Percentiles rank a stretch among this genome's conserved stretches.
Conservation (phyloP, 2,888 invertebrate genomes). For the Boloria selene region DNA sequence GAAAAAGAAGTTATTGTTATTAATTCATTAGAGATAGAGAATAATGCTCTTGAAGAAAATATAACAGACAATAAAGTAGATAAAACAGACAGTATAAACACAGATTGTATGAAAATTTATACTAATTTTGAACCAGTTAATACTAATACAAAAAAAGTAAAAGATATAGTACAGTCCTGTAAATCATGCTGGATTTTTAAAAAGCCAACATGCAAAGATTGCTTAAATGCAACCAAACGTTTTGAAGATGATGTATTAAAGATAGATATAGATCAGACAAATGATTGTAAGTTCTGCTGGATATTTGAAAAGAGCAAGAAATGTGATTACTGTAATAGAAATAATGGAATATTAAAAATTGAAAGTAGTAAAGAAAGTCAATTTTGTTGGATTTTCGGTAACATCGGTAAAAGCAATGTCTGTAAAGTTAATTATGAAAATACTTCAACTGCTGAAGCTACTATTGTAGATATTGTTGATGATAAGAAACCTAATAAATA, state of each 20-base stretch:
- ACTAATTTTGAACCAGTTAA: background rate
- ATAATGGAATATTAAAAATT: background rate
- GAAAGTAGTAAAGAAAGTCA: constrained; percentile 31
- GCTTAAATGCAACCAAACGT: constrained; percentile 23
- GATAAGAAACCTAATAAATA: background rate
- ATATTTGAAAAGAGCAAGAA: constrained; percentile 45
- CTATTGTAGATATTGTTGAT: background rate
- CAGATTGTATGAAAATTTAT: background rate
- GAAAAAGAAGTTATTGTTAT: background rate
- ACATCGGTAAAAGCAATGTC: constrained; percentile 48
- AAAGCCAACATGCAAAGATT: constrained; percentile 43
- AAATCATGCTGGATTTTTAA: constrained; percentile 49
- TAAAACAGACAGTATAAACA: background rate
- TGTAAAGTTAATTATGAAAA: constrained; percentile 46
- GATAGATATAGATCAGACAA: background rate
- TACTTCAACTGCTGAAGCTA: background rate
- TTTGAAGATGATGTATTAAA: background rate
- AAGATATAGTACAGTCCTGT: constrained; percentile 32
- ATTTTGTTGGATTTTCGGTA: constrained; percentile 55
- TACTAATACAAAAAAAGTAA: background rate
- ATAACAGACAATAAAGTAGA: no score
- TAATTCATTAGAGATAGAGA: background rate
- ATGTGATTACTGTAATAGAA: background rate
- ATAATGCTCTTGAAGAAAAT: no score
- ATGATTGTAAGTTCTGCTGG: constrained; percentile 54